Evolutionary conservation across 2,113 vertebrate species (phyloP), one percentile per base, ranked within the genome.

Genomic region (Damaliscus lunatus): DNA sequence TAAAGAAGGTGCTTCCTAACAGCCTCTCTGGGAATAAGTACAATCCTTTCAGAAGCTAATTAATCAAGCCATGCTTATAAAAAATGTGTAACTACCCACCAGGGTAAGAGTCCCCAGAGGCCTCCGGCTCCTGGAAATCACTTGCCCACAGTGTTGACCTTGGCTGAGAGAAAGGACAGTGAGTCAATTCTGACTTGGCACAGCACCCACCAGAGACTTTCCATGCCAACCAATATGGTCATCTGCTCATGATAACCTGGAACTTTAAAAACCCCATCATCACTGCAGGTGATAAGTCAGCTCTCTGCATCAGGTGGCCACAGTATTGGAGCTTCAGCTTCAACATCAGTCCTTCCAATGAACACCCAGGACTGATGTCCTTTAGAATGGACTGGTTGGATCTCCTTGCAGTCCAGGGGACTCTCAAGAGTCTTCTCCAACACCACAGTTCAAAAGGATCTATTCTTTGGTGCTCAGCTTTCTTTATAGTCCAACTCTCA

Each of bases 1-100:
- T 96, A 98, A 93, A 91, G 90, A 83, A 98, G 98, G 96, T 97
- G 92, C 97, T 91, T 94, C 81, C 96, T 95, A 96, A 97, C 55
- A 86, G 94, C 83, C 90, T 97, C 94, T 94, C 71, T 0, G 91
- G 96, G 96, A 96, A 95, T 97, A 94, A 94, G 89, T 59, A 74
- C 98, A 96, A 83, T 96, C 92, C 96, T 97, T 97, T 93, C 57
- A 96, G 97, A 83, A 97, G 96, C 91, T 89, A 94, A 97, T 96
- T 93, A 91, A 96, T 95, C 95, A 97, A 97, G 94, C 62, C 78
- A 77, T 5, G 40, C 95, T 96, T 64, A 0, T 97, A 90, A 97
- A 96, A 96, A 96, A 78, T 43, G 50, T 91, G 88, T 94, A 97
- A 95, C 74, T 97, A 81, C 96, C 88, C 96, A 86, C 91, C 7